Percentiles rank a stretch among this genome's conserved stretches.
These are phyloP conservation scores for Ranitomeya imitator DNA, from an alignment of 2,113 vertebrate genomes.

Conservation along the genomic window DNA sequence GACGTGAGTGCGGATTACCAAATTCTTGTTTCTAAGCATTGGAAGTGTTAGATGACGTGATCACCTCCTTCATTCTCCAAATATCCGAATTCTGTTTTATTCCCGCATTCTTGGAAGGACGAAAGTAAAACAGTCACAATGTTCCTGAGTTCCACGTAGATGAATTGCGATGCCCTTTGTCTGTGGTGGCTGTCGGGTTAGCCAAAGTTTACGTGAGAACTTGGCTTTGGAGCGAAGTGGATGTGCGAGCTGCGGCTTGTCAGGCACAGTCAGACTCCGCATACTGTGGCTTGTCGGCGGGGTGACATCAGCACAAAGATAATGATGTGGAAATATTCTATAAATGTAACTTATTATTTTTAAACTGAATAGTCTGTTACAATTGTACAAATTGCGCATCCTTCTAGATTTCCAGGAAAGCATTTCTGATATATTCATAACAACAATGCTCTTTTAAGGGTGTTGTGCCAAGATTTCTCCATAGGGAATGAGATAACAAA, in stretches of 20 bases:
- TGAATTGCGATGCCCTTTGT: conserved; percentile 19
- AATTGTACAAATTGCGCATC: too few species aligned
- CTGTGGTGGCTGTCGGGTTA: conserved; percentile 11
- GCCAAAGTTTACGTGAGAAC: conserved; percentile 42
- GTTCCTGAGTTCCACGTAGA: conserved; percentile 1
- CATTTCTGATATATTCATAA: too few species aligned
- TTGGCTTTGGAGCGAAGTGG: not conserved
- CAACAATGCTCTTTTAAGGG: too few species aligned
- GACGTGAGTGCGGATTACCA: not conserved
- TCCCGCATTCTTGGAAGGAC: not conserved
- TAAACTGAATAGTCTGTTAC: too few species aligned
- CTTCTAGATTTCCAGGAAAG: too few species aligned
- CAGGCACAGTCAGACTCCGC: not conserved
- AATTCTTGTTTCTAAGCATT: not conserved
- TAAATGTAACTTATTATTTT: too few species aligned
- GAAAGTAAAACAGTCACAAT: not conserved
- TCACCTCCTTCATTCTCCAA: not conserved
- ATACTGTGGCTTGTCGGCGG: too few species aligned
- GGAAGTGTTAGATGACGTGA: not conserved
- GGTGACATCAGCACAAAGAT: too few species aligned
- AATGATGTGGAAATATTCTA: too few species aligned
- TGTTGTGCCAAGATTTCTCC: too few species aligned
- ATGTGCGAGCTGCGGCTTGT: conserved; percentile 10
- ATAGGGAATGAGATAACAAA: too few species aligned
- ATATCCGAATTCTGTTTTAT: not conserved